Conservation (phyloP, 2,113 vertebrate species). For the Hassar affinis region DNA sequence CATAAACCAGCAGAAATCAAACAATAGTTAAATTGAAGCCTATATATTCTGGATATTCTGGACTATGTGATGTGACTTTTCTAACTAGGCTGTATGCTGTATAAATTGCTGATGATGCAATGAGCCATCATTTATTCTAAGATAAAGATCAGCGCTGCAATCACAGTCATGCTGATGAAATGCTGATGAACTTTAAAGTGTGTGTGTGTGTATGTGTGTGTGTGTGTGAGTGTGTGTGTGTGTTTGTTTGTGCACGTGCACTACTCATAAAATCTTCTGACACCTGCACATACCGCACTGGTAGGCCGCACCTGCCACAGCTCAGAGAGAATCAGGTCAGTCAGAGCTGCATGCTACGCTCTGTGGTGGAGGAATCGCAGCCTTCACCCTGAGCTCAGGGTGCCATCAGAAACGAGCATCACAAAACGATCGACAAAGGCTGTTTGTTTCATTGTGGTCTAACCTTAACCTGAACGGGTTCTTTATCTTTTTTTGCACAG, state of each 20-base stretch:
- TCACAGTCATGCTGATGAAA: not conserved
- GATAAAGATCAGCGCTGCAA: slow-evolving; percentile 5
- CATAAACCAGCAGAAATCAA: not conserved
- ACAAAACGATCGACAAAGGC: slow-evolving; percentile 35
- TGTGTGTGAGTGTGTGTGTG: not conserved
- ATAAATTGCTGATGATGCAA: not conserved
- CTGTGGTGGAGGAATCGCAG: slow-evolving; percentile 33
- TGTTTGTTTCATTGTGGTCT: slow-evolving; percentile 39
- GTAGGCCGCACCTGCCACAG: slow-evolving; percentile 61
- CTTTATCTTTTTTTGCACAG: not conserved
- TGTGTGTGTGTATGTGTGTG: not conserved
- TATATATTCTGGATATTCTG: not conserved
- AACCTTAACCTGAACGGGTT: slow-evolving; percentile 32
- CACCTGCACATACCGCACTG: slow-evolving; percentile 52
- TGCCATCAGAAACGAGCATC: slow-evolving; percentile 16
- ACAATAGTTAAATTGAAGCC: not conserved
- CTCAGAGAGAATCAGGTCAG: slow-evolving; percentile 51
- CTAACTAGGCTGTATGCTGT: not conserved
- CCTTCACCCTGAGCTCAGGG: slow-evolving; percentile 25
- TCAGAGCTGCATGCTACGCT: slow-evolving; percentile 11
- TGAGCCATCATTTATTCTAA: not conserved
- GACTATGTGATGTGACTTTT: not conserved
- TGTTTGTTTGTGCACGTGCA: not conserved
- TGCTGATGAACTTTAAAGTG: not conserved
- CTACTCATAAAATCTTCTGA: slow-evolving; percentile 14